Base-by-base conservation (phyloP, 1,140 invertebrate species). In the Ridgeia piscesae region DNA sequence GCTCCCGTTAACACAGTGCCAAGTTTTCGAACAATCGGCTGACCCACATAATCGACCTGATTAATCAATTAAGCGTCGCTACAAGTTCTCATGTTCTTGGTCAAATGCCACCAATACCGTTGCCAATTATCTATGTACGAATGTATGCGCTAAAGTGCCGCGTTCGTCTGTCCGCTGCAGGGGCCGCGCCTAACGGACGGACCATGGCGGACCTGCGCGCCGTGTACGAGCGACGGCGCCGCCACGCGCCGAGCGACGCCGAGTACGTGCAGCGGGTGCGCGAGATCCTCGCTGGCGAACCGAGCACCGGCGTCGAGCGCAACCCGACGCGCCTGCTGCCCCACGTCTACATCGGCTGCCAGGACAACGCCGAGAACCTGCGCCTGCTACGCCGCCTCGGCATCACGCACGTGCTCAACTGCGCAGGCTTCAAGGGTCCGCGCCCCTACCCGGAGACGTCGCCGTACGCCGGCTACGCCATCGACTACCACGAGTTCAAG, bases 391-490 rank as follows among this genome's bases (percentile, higher is more conserved):
- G 91, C 48, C 35, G 33, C 9, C 35, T 91, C 31, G 34, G 91
- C 89, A 91, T 93, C 89, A 92, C 93, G 34, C 92, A 92, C 89
- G 93, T 93, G 35, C 92, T 93, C 27, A 93, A 93, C 93, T 92
- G 92, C 58, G 93, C 93, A n/a, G 93, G 92, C 11, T 93, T 77
- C 93, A 93, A 92, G 35, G 93, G 93, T 27, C 93, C 89, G 35
- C 35, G 93, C 8, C 35, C 89, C 0, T 33, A 35, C n/a, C 91
- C 91, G 34, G 33, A 92, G 35, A 89, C 58, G 14, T 92, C 93
- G 35, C 93, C 93, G 0, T 93, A 93, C 58, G 92, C 91, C 31
- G 93, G 91, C 33, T 35, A 92, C 33, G 90, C 42, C 58, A 93
- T 93, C 50, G 93, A 93, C 35, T 93, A 93, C 91, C 88, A 88